Evolutionary conservation across 2,888 invertebrate species (phyloP), one percentile per base, ranked within the genome.

Genomic region (Stenolophus ochropezus): DNA sequence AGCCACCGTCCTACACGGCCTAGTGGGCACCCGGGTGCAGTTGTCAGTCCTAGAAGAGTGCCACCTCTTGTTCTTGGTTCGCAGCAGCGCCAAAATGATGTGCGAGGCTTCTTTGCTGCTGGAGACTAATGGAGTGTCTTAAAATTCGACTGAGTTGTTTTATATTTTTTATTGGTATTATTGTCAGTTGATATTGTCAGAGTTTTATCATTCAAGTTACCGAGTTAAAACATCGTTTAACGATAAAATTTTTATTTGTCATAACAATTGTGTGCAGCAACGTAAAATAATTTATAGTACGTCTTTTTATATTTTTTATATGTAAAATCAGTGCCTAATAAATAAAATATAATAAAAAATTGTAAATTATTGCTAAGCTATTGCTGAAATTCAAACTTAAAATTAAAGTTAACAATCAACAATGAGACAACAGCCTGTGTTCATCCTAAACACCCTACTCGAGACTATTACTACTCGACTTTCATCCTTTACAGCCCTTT

Each of bases 31-130:
- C 0, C 91, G 95, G 83, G 92, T 94, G 2, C 94, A 95, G 73
- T 86, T 96, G 83, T 94, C 94, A 65, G 93, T 94, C 0, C 94
- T 94, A 85, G 96, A 96, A 87, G 96, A 96, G 87, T 93, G 94
- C 85, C 96, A 96, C 87, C 89, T 96, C 71, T 91, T 95, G 90
- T 96, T 96, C 89, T 91, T 97, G 86, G 96, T 96, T 1, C 91
- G 96, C 82, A 96, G 96, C 11, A 95, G 94, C 84, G 94, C 96
- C 11, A 94, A 95, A 88, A 93, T 94, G 86, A 95, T 96, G 93
- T 93, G 94, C 86, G 96, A 96, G 86, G 95, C 96, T 1, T 91
- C 92, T 0, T 86, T 91, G 80, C 87, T 92, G 27, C 87, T 92
- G 23, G 91, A 91, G 84, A 89, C 90, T 1, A 90, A 89, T 82